Conservation (phyloP, 2,888 invertebrate species). For the Erebia aethiops region DNA sequence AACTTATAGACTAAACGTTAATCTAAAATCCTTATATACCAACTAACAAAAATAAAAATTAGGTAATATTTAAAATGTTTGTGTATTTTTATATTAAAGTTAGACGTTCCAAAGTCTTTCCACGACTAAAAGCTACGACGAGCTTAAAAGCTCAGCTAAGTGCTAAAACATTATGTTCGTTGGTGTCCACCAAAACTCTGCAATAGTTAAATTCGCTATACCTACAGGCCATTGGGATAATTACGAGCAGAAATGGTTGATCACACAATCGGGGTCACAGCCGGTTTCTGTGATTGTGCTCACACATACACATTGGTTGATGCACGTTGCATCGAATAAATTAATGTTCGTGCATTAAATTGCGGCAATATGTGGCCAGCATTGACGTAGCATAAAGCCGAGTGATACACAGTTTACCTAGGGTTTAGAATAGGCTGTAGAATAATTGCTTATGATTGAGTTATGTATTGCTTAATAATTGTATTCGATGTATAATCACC, state of each 20-base stretch:
- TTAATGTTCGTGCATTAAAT: constrained; percentile 24
- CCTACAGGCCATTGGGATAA: constrained; percentile 16
- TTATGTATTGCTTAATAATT: background rate
- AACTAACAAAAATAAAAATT: no score
- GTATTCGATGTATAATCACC: background rate
- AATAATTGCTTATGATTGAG: background rate
- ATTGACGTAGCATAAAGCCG: constrained; percentile 8
- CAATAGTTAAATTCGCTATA: constrained; percentile 16
- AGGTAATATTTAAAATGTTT: background rate
- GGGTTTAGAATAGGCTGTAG: background rate
- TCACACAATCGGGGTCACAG: constrained; percentile 27
- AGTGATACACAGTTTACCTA: background rate
- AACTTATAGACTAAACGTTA: no score
- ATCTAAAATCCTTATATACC: no score
- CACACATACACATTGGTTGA: constrained; percentile 17
- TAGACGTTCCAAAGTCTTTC: constrained; percentile 12
- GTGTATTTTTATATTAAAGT: constrained; percentile 17
- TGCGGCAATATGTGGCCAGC: constrained; percentile 20
- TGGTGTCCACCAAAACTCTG: constrained; percentile 14
- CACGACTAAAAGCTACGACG: constrained; percentile 11
- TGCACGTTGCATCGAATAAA: constrained; percentile 25
- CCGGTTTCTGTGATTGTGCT: constrained; percentile 24
- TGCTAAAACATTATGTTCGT: constrained; percentile 20
- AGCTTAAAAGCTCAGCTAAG: constrained; percentile 15
- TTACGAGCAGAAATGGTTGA: constrained; percentile 20